phyloP scores from a whole-genome alignment of 2,113 vertebrate genomes.

The Chloropsis hardwickii region DNA sequence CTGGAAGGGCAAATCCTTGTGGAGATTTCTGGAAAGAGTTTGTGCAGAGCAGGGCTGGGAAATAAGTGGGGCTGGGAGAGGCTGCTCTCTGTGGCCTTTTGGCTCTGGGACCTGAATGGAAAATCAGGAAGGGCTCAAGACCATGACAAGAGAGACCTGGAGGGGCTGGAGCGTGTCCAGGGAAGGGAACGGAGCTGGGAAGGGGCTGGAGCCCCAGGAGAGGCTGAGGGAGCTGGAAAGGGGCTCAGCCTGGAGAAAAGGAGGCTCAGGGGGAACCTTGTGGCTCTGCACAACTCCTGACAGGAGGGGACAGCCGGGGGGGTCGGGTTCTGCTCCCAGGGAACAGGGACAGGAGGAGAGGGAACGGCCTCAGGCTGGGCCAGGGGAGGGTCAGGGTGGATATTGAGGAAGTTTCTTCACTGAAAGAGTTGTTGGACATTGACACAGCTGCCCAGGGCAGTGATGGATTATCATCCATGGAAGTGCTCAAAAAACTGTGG shows the following conservation, averaged over 20 bases:
- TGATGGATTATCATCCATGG: not conserved
- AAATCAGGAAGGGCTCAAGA: not conserved
- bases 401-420: accelerated
- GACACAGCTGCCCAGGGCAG: not conserved
- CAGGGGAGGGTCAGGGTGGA: accelerated
- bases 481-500: not conserved
- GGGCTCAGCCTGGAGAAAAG: not conserved
- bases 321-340: not conserved
- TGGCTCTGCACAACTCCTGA: not conserved
- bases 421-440: accelerated
- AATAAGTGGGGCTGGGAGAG: not conserved
- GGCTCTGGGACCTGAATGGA: not conserved
- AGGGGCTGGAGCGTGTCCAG: not conserved
- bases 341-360: not conserved
- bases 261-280: not conserved
- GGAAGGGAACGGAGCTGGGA: not conserved
- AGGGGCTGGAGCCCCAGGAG: not conserved
- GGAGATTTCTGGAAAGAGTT: not conserved
- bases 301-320: not conserved
- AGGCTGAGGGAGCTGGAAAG: not conserved
- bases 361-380: not conserved
- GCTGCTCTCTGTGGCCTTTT: not conserved
- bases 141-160: no score
- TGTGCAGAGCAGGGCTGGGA: not conserved
- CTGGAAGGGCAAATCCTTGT: not conserved